These are phyloP conservation scores for Passer montanus DNA, from an alignment of 2,113 vertebrate species.

Conservation along the genomic window DNA sequence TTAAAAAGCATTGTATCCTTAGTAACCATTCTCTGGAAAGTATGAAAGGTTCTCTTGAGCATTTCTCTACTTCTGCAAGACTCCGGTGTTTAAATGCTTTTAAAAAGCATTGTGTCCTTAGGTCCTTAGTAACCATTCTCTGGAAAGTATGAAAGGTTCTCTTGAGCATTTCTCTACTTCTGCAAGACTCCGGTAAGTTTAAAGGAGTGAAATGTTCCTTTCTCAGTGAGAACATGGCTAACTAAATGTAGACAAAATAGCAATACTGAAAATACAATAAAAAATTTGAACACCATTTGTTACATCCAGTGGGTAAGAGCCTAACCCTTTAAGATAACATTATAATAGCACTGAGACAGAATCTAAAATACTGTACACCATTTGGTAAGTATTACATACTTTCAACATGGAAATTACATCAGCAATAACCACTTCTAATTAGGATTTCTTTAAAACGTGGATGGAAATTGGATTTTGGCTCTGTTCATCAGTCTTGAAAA, in stretches of 20 bases:
- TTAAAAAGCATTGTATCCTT: not conserved
- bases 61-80: no score
- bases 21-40: not conserved
- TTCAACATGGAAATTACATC: not conserved
- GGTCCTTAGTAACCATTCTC: not conserved
- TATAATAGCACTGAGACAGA: not conserved
- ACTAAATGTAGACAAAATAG: not conserved
- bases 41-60: no score
- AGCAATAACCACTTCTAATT: not conserved
- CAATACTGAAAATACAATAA: not conserved
- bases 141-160: no score
- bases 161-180: no score
- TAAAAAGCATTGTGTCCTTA: not conserved
- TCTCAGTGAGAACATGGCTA: not conserved
- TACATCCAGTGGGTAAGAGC: not conserved
- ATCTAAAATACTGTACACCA: not conserved
- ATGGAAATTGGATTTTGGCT: not conserved
- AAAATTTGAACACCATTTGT: not conserved
- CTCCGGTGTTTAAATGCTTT: not conserved
- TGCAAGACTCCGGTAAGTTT: not conserved
- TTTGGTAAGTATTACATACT: not conserved
- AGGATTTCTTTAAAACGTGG: not conserved
- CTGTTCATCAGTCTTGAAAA: not conserved
- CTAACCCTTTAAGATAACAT: not conserved
- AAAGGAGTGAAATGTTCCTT: not conserved